phyloP scores from a whole-genome alignment of 2,797 vertebrate species.

The Aphelocoma californica region DNA sequence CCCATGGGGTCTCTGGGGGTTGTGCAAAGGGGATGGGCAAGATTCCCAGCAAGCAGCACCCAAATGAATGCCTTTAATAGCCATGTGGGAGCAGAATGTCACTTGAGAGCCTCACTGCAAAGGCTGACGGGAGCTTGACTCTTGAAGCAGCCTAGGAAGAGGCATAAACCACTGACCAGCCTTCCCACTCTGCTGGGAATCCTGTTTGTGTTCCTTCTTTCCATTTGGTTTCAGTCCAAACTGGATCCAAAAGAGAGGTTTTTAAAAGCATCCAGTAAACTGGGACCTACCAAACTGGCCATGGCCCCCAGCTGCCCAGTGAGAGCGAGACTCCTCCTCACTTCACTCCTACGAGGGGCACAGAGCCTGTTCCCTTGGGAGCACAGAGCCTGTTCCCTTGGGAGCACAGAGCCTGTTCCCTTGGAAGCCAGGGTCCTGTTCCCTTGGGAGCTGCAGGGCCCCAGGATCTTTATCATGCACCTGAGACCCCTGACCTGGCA shows the following conservation, averaged over 20 bases:
- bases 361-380: background rate
- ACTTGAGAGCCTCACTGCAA: background rate
- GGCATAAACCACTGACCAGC: background rate
- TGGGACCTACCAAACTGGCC: background rate
- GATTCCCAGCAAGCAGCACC: background rate
- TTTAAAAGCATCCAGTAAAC: background rate
- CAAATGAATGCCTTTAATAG: background rate
- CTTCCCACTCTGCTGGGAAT: background rate
- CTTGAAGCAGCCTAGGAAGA: background rate
- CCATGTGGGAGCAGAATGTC: background rate
- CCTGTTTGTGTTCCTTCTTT: background rate
- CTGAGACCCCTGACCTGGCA: background rate
- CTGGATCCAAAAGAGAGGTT: background rate
- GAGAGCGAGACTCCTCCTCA: background rate
- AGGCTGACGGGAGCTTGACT: background rate
- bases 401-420: background rate
- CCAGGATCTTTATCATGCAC: background rate
- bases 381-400: background rate
- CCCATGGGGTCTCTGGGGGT: background rate
- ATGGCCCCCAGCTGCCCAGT: background rate
- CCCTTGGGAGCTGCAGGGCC: background rate
- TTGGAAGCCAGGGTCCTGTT: background rate
- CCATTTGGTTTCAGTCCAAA: background rate
- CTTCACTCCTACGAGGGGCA: rapidly evolving
- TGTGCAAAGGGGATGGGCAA: background rate